phyloP scores from a whole-genome alignment of 2,797 vertebrate species.

The Pangasius macronema region DNA sequence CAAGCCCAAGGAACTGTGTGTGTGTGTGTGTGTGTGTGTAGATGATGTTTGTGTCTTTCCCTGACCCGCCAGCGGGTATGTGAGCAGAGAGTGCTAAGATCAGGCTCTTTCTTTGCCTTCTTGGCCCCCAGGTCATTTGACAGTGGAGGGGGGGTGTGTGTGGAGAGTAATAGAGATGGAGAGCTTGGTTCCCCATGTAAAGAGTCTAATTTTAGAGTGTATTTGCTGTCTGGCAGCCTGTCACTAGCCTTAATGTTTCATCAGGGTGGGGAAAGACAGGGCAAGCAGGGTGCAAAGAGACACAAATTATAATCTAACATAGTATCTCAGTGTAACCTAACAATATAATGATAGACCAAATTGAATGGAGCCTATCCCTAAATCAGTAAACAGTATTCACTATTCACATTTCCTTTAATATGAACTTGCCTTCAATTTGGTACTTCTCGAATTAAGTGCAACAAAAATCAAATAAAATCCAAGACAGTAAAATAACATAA shows the following conservation, averaged over 20 bases:
- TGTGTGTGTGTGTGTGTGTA: constrained; percentile 7
- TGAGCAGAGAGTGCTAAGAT: constrained; percentile 7
- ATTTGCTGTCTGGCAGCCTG: constrained; percentile 34
- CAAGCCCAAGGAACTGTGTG: not conserved
- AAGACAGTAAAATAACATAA: not conserved
- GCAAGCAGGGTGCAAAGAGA: constrained; percentile 4
- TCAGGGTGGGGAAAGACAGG: not conserved
- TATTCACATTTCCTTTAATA: not conserved
- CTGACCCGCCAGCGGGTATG: constrained; percentile 47
- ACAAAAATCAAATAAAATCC: not conserved
- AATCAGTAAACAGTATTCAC: not conserved
- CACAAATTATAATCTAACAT: constrained; percentile 5
- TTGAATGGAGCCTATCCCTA: not conserved
- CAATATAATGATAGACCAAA: not conserved
- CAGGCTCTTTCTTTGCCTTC: constrained; percentile 12
- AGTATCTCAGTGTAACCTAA: not conserved
- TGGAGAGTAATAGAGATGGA: constrained; percentile 2
- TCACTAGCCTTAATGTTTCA: constrained; percentile 4
- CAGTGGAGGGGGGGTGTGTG: not conserved
- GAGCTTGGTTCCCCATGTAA: constrained; percentile 15
- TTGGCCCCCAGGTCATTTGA: constrained; percentile 11
- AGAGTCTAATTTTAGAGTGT: constrained; percentile 44
- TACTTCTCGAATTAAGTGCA: not conserved
- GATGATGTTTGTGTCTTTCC: constrained; percentile 16
- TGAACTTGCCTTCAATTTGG: not conserved